Conservation (phyloP, 2,113 vertebrate genomes). For the Megaptera novaeangliae region DNA sequence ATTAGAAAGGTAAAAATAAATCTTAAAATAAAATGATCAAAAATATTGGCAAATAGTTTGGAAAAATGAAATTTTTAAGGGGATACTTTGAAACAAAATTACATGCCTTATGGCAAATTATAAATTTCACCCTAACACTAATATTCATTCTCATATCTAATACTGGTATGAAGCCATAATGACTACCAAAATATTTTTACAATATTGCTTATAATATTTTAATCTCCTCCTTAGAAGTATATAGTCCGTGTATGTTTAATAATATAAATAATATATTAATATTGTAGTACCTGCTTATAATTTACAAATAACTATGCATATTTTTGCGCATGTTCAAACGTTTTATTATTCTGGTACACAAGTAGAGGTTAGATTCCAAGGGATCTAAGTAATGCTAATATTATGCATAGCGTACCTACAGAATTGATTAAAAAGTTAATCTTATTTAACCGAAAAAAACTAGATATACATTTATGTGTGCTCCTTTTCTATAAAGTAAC, state of each 20-base stretch:
- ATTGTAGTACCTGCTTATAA: neutral
- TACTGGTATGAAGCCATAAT: neutral
- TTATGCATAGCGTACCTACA: neutral
- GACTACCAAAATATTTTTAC: neutral
- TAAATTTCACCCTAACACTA: neutral
- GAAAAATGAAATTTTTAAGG: neutral
- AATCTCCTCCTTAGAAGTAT: neutral
- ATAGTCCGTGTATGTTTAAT: neutral
- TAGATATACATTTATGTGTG: neutral
- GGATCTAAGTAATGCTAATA: neutral
- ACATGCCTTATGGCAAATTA: neutral
- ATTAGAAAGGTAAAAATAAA: neutral
- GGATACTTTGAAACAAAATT: neutral
- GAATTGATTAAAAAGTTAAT: neutral
- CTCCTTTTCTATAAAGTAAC: neutral
- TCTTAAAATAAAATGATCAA: neutral
- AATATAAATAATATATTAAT: neutral
- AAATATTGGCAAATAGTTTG: neutral
- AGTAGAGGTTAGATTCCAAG: neutral
- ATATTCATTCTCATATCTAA: neutral
- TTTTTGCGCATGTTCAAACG: neutral
- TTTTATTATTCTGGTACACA: neutral
- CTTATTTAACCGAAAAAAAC: neutral
- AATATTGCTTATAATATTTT: neutral
- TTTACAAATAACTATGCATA: neutral